These are phyloP conservation scores for Epiblema foenella DNA, from an alignment of 2,888 invertebrate genomes.

Conservation along the genomic window DNA sequence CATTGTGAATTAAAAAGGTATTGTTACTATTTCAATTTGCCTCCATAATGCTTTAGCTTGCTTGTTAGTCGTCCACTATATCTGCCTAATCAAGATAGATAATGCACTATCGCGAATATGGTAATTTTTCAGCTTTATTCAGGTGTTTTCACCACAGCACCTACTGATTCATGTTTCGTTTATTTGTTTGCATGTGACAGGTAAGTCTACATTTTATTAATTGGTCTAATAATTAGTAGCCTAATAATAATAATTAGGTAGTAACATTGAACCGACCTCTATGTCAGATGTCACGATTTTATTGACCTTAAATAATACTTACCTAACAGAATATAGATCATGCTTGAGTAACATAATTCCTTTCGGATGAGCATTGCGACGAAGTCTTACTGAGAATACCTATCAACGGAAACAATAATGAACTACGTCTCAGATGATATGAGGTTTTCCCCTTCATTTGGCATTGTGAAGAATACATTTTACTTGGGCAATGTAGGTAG, in stretches of 20 bases:
- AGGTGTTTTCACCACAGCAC: neutral
- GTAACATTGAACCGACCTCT: neutral
- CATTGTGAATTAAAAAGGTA: conserved; percentile 28
- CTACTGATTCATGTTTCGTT: neutral
- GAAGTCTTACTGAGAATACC: neutral
- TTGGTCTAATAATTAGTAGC: too few relatives aligned
- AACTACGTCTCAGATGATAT: neutral
- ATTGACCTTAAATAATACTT: neutral
- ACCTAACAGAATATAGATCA: neutral
- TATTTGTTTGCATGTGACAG: neutral
- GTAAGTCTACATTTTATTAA: neutral
- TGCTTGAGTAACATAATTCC: neutral
- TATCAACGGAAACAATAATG: neutral
- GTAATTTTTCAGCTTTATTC: conserved; percentile 19
- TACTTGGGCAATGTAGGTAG: neutral
- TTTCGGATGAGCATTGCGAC: neutral
- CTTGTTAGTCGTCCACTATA: conserved; percentile 24
- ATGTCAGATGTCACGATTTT: neutral
- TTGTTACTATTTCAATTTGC: conserved; percentile 8
- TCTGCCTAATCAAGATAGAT: neutral
- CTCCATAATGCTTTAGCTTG: conserved; percentile 29
- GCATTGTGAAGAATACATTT: neutral
- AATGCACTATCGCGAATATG: conserved; percentile 15
- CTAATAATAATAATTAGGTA: too few relatives aligned
- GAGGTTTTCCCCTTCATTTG: conserved; percentile 12